Evolutionary conservation across 2,888 invertebrate genomes (phyloP).

Genomic region (Listrodromus nycthemerus): DNA sequence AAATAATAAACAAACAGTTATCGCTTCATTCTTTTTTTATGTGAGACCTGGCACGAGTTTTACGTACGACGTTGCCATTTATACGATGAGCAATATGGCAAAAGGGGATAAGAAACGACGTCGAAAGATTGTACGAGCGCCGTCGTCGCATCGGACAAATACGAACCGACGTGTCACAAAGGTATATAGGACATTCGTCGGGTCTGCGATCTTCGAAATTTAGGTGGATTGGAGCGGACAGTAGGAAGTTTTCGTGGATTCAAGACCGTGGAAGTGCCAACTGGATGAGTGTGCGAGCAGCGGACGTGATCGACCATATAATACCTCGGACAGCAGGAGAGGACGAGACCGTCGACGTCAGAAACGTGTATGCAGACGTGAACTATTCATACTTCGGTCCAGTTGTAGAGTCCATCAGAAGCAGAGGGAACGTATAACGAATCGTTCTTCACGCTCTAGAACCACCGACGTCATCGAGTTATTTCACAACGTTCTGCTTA

Average conservation of each 20-base stretch:
- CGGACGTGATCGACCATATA: constrained; percentile 6
- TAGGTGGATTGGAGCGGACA: not conserved
- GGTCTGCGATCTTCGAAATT: constrained; percentile 21
- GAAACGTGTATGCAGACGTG: not conserved
- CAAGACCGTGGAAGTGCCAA: constrained; percentile 39
- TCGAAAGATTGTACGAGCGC: not conserved
- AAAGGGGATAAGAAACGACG: not conserved
- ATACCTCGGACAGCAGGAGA: not conserved
- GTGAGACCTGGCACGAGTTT: not conserved
- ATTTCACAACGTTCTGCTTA: constrained; percentile 32
- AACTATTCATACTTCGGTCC: constrained; percentile 1
- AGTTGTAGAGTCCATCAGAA: constrained; percentile 35
- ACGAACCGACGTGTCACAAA: not conserved
- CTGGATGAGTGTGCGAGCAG: constrained; percentile 21
- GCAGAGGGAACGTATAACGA: constrained; percentile 48
- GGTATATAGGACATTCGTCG: not conserved
- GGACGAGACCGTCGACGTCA: constrained; percentile 18
- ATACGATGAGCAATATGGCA: not conserved
- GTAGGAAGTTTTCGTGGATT: not conserved
- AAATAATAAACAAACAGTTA: too few species aligned
- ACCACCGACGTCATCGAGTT: constrained; percentile 17
- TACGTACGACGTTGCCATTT: not conserved
- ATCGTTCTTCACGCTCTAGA: constrained; percentile 50
- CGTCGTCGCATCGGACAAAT: not conserved
- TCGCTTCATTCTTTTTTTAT: not conserved